These are phyloP conservation scores for Ganaspis brasiliensis DNA, from an alignment of 2,888 invertebrate species.

Conservation along the genomic window DNA sequence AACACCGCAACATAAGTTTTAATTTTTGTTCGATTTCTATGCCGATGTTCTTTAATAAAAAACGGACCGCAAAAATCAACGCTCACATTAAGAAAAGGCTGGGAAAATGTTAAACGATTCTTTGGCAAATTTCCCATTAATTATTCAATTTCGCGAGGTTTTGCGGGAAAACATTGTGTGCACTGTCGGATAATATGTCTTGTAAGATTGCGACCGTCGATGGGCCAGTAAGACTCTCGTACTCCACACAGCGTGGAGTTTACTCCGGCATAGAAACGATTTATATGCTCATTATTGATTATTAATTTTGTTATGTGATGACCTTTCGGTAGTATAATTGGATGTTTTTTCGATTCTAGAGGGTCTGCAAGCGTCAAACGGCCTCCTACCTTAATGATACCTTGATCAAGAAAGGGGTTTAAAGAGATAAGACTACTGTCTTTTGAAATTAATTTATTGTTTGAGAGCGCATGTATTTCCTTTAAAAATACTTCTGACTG, in stretches of 20 bases:
- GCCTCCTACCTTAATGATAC: not conserved
- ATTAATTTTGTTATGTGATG: constrained; percentile 47
- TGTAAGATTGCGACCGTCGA: constrained; percentile 49
- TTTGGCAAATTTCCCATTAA: too few species aligned
- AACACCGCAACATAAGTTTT: too few species aligned
- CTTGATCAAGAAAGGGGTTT: not conserved
- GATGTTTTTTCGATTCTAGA: too few species aligned
- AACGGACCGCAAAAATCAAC: constrained; percentile 48
- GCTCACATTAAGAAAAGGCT: not conserved
- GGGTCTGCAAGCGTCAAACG: not conserved
- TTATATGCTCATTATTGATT: constrained; percentile 38
- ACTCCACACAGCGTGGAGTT: constrained; percentile 52
- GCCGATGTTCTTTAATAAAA: too few species aligned
- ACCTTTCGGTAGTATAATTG: constrained; percentile 45
- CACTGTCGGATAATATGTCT: constrained; percentile 41
- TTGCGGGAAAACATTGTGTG: constrained; percentile 50
- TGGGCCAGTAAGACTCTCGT: constrained; percentile 49
- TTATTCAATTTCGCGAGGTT: constrained; percentile 36
- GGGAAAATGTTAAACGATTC: too few species aligned
- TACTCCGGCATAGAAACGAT: constrained; percentile 53
- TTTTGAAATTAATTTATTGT: not conserved
- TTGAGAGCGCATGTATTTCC: not conserved
- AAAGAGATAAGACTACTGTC: not conserved
- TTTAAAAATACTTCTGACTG: not conserved
- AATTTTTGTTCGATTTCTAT: constrained; percentile 44